These are phyloP conservation scores for Saccopteryx leptura DNA, from an alignment of 2,113 vertebrate species.

Conservation along the genomic window DNA sequence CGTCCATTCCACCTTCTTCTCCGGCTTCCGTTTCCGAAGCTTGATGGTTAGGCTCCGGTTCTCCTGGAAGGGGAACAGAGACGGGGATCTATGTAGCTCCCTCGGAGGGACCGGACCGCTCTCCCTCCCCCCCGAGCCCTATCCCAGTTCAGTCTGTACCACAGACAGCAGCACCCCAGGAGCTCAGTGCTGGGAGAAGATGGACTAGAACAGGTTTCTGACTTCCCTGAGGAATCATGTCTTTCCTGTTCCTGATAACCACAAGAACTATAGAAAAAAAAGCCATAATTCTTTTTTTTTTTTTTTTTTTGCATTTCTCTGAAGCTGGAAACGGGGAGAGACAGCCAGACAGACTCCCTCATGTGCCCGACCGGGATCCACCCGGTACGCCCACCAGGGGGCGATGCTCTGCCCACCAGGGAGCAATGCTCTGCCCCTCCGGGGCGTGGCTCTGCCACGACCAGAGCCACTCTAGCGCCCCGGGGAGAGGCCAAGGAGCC, in stretches of 20 bases:
- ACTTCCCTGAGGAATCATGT: neutral
- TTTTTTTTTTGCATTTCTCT: neutral
- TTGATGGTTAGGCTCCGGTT: constrained; percentile 95
- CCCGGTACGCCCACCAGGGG: too few species aligned
- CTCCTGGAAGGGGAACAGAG: constrained; percentile 88
- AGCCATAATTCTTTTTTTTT: constrained; percentile 42
- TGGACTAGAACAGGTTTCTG: neutral
- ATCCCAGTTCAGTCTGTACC: neutral
- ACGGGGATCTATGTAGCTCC: neutral
- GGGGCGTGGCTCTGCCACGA: too few species aligned
- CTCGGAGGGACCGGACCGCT: neutral
- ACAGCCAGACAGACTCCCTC: too few species aligned
- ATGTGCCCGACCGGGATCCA: too few species aligned
- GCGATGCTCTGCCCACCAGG: too few species aligned
- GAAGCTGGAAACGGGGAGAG: too few species aligned
- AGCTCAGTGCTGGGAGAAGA: neutral
- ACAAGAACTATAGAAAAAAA: neutral
- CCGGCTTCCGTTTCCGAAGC: constrained; percentile 95
- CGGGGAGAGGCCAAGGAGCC: too few species aligned
- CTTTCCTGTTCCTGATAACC: neutral
- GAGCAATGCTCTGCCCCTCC: too few species aligned
- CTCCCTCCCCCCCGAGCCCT: neutral
- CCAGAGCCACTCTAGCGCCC: too few species aligned
- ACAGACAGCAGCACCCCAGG: neutral
- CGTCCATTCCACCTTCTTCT: constrained; percentile 97